Evolutionary conservation across 2,797 vertebrate species (phyloP).

Genomic region (Phoebastria nigripes): DNA sequence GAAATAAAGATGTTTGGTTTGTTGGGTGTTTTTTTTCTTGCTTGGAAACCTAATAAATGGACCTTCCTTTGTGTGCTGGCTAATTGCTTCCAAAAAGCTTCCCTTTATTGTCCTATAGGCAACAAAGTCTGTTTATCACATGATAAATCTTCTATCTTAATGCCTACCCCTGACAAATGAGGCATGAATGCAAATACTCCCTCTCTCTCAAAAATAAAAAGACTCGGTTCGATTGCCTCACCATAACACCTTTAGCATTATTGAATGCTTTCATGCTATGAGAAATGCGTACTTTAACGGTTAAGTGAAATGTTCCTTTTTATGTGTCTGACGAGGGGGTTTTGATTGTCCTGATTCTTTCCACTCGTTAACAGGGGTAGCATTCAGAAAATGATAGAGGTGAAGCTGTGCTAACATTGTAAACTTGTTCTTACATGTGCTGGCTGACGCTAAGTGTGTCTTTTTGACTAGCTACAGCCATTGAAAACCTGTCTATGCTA

Average conservation of each 20-base stretch:
- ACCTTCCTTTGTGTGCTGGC: neutral
- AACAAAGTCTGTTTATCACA: constrained; percentile 72
- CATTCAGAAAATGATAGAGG: neutral
- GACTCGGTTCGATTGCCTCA: neutral
- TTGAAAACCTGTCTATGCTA: neutral
- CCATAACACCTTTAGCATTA: neutral
- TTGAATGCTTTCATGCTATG: neutral
- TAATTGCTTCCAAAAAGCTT: constrained; percentile 48
- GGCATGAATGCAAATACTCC: constrained; percentile 4
- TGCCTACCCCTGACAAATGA: neutral
- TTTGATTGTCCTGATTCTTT: neutral
- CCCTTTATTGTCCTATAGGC: constrained; percentile 56
- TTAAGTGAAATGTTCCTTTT: neutral
- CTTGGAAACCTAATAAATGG: constrained; percentile 12
- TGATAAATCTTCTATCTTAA: constrained; percentile 15
- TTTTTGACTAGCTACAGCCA: neutral
- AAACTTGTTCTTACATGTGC: neutral
- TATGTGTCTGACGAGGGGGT: neutral
- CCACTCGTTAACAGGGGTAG: neutral
- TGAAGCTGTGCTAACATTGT: neutral
- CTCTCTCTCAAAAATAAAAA: neutral
- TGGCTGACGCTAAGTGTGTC: neutral
- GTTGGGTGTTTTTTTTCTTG: neutral
- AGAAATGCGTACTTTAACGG: neutral
- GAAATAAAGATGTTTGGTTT: neutral